Evolutionary conservation across 1,140 invertebrate genomes (phyloP), one percentile per base, ranked within the genome.

Genomic region (Drosophila ogumai): DNA sequence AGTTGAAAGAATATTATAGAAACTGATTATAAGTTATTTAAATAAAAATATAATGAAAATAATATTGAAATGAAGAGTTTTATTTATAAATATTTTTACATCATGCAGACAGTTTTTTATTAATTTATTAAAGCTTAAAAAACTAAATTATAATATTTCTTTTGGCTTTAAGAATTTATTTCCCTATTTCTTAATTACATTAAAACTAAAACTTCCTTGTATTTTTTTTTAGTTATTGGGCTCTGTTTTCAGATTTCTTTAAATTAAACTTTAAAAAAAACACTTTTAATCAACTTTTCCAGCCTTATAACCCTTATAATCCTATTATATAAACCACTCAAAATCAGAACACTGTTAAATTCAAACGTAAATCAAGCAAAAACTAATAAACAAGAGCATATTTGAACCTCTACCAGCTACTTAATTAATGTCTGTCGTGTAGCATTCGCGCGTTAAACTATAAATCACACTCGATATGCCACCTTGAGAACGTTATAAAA

Each of bases 351-450:
- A 19, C 10, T 19, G 6, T n/a, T 15, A 15, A 54, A 54, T 36
- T 19, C 13, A 22, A 36, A 8, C 50, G 15, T 54, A 36, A 54
- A 54, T 54, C 50, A 54, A 54, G 19, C 13, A 15, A 36, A 36
- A 34, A 36, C 22, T 54, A 54, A 22, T 22, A 38, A 54, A 25
- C 17, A 6, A n/a, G 4, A 22, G 19, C 19, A 6, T 54, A 36
- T 54, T 54, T 54, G 52, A 38, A 54, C 34, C 34, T 22, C 36
- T 54, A 19, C 32, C 13, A 38, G 13, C 50, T 54, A 54, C 52
- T 54, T 54, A 38, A 63, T 63, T 7, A 31, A 31, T 31, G 22
- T 56, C 32, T 15, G 34, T 40, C 34, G 36, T 19, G 19, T 22
- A 38, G 52, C 34, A 54, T 15, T 54, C 52, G 34, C 52, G 13